A percentile compares a stretch with the other conserved stretches of the same genome.
These are phyloP conservation scores for Amphimallon solstitiale DNA, from an alignment of 2,888 invertebrate species.

Conservation along the genomic window DNA sequence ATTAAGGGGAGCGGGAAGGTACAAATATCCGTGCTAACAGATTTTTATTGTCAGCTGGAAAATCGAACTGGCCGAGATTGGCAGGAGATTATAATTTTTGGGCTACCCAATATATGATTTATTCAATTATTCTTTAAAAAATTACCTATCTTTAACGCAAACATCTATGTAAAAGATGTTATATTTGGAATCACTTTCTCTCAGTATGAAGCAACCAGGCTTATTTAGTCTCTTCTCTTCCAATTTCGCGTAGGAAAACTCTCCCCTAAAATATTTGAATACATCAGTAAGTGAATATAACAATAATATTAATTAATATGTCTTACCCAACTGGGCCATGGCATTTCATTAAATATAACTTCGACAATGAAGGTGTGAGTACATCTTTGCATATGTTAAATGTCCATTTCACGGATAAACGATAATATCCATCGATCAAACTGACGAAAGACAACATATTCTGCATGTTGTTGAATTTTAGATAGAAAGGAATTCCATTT, in stretches of 20 bases:
- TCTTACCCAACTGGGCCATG: conserved; percentile 75
- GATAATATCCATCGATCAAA: conserved; percentile 86
- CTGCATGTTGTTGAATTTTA: conserved; percentile 75
- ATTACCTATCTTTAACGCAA: conserved; percentile 78
- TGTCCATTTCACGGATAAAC: conserved; percentile 88
- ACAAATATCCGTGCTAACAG: no score
- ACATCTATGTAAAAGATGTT: conserved; percentile 85
- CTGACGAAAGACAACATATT: conserved; percentile 83
- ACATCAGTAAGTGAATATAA: not conserved
- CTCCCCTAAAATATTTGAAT: conserved; percentile 69
- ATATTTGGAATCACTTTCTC: conserved; percentile 84
- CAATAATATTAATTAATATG: not conserved
- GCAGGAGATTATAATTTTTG: no score
- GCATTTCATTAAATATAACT: conserved; percentile 78
- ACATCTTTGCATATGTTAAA: conserved; percentile 88
- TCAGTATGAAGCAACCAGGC: conserved; percentile 82
- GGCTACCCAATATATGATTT: no score
- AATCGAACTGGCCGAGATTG: no score
- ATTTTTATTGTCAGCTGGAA: no score
- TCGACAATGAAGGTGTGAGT: conserved; percentile 80
- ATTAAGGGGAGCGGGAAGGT: no score
- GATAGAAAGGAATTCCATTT: conserved; percentile 80
- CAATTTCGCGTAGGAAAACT: conserved; percentile 85
- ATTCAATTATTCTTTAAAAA: no score
- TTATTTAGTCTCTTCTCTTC: conserved; percentile 80